Evolutionary conservation across 53 echinoderm and acorn worm genomes (phyloP).

Genomic region (Crossaster papposus): DNA sequence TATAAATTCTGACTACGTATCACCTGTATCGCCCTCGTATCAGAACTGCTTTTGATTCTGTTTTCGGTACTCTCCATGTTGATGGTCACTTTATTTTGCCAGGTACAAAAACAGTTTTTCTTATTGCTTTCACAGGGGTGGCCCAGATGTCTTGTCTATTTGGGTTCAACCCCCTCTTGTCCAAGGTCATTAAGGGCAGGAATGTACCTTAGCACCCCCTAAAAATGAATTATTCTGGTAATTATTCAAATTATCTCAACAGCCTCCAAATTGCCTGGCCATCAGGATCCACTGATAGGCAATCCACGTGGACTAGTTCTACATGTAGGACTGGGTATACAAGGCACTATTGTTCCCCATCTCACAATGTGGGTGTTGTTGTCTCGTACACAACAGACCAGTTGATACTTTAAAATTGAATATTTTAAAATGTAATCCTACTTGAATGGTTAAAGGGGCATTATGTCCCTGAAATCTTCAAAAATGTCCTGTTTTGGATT

Average conservation of each 20-base stretch:
- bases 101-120: background rate
- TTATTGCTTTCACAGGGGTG: background rate
- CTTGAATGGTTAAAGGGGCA: too few relatives aligned
- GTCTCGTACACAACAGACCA: background rate
- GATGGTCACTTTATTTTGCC: background rate
- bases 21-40: too few relatives aligned
- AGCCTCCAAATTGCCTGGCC: background rate
- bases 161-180: constrained; percentile 26
- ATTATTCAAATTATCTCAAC: background rate
- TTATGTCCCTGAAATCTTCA: too few relatives aligned
- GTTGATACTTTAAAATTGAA: background rate
- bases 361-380: constrained; percentile 35
- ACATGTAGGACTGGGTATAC: background rate
- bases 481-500: too few relatives aligned
- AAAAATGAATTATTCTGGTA: background rate
- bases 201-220: background rate
- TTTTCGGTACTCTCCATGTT: background rate
- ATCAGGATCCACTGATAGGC: background rate
- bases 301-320: constrained; percentile 21
- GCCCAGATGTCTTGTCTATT: background rate
- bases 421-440: background rate
- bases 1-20: too few relatives aligned
- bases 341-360: constrained; percentile 19
- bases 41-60: too few relatives aligned
- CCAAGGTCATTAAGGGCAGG: constrained; percentile 30